These are phyloP conservation scores for Polymixis flavicincta DNA, from an alignment of 2,888 invertebrate species.

Conservation along the genomic window DNA sequence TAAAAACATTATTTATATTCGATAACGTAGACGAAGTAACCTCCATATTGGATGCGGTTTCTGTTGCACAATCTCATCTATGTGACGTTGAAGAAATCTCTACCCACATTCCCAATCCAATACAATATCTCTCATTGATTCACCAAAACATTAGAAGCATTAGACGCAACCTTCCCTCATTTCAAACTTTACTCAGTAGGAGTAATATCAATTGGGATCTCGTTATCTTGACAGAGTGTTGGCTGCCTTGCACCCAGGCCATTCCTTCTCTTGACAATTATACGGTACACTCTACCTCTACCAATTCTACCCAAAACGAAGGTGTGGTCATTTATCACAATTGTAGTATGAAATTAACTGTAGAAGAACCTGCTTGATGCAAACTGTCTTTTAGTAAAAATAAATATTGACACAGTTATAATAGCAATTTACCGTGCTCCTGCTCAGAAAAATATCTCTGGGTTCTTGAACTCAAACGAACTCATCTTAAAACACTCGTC, in stretches of 20 bases:
- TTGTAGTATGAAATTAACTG: neutral
- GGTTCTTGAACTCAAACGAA: neutral
- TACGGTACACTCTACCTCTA: neutral
- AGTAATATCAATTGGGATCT: neutral
- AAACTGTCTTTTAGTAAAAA: neutral
- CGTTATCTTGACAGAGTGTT: neutral
- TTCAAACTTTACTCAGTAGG: neutral
- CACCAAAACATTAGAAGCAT: neutral
- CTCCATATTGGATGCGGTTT: no score
- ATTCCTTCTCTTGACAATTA: neutral
- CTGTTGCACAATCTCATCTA: neutral
- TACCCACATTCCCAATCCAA: neutral
- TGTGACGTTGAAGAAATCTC: neutral
- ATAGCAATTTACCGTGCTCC: neutral
- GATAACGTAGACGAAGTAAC: neutral
- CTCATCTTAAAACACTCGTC: neutral
- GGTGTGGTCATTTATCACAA: neutral
- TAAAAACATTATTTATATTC: neutral
- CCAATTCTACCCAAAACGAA: neutral
- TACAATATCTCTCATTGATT: neutral
- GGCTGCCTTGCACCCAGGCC: neutral
- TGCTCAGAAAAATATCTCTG: neutral
- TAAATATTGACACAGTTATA: neutral
- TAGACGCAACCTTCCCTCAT: neutral
- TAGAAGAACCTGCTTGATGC: neutral